phyloP scores from a whole-genome alignment of 2,888 invertebrate species.

The Caenorhabditis imperialis region DNA sequence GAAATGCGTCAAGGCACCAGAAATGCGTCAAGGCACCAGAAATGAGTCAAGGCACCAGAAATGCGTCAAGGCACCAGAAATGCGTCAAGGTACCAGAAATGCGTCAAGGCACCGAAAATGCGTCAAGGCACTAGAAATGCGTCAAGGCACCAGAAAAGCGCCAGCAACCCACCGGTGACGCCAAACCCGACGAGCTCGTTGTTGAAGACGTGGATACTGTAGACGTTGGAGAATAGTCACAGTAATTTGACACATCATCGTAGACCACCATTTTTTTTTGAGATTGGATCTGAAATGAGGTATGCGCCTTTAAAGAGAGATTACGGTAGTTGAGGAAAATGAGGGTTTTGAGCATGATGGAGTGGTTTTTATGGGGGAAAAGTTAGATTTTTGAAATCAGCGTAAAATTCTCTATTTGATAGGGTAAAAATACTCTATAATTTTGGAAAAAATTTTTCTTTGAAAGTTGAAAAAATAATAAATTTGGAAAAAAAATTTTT shows the following conservation, averaged over 20 bases:
- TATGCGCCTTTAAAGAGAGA: too few relatives aligned
- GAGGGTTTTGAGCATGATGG: too few relatives aligned
- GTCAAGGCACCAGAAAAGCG: not conserved
- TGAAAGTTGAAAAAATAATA: not conserved
- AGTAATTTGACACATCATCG: conserved; percentile 38
- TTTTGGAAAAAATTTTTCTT: too few relatives aligned
- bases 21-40: not conserved
- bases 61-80: too few relatives aligned
- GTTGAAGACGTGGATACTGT: conserved; percentile 41
- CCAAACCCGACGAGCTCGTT: conserved; percentile 32
- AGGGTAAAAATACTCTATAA: conserved; percentile 1
- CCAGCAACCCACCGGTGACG: conserved; percentile 20
- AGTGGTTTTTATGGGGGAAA: too few relatives aligned
- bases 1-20: conserved; percentile 1
- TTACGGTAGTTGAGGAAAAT: too few relatives aligned
- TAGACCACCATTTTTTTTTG: conserved; percentile 44
- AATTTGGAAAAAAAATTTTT: not conserved
- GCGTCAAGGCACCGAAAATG: not conserved
- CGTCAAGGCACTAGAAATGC: not conserved
- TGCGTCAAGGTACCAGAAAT: too few relatives aligned
- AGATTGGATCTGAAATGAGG: too few relatives aligned
- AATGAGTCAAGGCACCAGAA: too few relatives aligned
- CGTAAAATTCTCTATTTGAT: too few relatives aligned
- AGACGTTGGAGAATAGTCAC: conserved; percentile 44
- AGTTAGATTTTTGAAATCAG: too few relatives aligned